Evolutionary conservation across 1,140 invertebrate genomes (phyloP).

Genomic region (Drosophila littoralis): DNA sequence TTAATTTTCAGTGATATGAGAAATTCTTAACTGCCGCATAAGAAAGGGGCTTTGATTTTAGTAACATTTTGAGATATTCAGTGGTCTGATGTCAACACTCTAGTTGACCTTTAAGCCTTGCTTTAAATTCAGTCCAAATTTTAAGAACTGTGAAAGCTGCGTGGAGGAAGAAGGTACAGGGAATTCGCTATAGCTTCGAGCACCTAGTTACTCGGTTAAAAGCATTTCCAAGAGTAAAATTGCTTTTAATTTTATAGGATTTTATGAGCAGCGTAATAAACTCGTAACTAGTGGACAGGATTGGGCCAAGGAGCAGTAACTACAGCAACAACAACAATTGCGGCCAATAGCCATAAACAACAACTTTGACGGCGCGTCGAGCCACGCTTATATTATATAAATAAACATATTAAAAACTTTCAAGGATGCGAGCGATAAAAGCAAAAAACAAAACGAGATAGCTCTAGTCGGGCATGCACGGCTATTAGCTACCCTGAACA

Average conservation of each 20-base stretch:
- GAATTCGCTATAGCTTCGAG: constrained; percentile 8
- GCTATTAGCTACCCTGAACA: no score
- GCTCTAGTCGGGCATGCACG: no score
- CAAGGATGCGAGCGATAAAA: constrained; percentile 67
- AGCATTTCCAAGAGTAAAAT: constrained; percentile 63
- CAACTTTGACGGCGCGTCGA: constrained; percentile 51
- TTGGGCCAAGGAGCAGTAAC: background rate
- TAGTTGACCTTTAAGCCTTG: constrained; percentile 28
- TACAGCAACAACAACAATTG: constrained; percentile 33
- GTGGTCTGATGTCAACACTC: background rate
- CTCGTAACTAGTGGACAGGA: constrained; percentile 46
- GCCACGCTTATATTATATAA: constrained; percentile 69
- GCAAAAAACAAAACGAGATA: constrained; percentile 4
- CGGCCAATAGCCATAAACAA: constrained; percentile 43
- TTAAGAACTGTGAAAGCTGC: constrained; percentile 42
- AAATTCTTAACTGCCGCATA: no score
- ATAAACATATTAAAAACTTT: constrained; percentile 79
- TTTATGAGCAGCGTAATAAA: constrained; percentile 66
- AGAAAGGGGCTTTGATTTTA: background rate
- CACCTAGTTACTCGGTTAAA: constrained; percentile 33
- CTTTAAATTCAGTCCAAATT: constrained; percentile 29
- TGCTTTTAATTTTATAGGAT: constrained; percentile 76
- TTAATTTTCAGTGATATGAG: no score
- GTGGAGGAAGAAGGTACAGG: background rate
- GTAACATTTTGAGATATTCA: background rate